phyloP scores from a whole-genome alignment of 2,888 invertebrate species.

The Metalampra italica region DNA sequence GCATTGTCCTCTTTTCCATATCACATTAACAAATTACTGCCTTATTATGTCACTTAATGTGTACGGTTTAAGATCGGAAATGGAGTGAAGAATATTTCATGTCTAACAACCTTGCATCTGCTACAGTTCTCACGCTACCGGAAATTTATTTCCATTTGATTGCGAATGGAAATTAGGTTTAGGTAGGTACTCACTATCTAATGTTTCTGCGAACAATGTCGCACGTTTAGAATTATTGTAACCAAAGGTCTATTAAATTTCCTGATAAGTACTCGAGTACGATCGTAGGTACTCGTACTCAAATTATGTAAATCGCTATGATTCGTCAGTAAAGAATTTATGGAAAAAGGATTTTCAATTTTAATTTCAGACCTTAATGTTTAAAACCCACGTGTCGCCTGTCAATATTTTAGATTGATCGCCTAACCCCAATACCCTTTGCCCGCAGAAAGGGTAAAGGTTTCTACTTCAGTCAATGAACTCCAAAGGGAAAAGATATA shows the following conservation, averaged over 20 bases:
- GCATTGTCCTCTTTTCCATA: background rate
- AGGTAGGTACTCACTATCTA: no score
- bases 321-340: no score
- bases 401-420: conserved; percentile 16
- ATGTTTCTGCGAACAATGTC: no score
- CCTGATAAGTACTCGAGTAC: no score
- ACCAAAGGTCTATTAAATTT: no score
- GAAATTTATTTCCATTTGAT: conserved; percentile 35
- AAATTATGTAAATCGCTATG: no score
- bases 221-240: no score
- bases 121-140: conserved; percentile 36
- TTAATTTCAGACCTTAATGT: background rate
- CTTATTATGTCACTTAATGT: conserved; percentile 1
- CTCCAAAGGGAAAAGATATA: background rate
- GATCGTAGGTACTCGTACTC: no score
- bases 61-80: background rate
- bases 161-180: conserved; percentile 12
- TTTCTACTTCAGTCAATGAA: conserved; percentile 5
- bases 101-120: conserved; percentile 32
- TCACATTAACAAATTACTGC: no score
- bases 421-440: conserved; percentile 11
- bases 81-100: background rate
- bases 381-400: conserved; percentile 5
- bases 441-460: conserved; percentile 7
- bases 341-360: background rate